Evolutionary conservation across 1,140 invertebrate genomes (phyloP).

Genomic region (Bactericera cockerelli): DNA sequence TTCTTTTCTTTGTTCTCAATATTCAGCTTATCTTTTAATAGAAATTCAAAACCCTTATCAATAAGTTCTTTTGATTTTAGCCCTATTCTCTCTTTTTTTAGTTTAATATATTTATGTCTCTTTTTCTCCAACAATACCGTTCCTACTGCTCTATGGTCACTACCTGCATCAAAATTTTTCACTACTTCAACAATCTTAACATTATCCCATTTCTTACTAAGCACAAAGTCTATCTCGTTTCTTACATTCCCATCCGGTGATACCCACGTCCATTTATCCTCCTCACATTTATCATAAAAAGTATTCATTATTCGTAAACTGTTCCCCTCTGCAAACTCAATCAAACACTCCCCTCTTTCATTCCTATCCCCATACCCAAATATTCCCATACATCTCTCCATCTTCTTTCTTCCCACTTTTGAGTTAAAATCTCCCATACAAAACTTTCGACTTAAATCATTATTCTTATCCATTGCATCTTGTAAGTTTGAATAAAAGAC

Average conservation of each 20-base stretch:
- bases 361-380: background rate
- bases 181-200: too few species aligned
- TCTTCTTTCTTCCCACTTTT: background rate
- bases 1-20: too few species aligned
- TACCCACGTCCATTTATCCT: slow-evolving; percentile 3
- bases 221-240: background rate
- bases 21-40: too few species aligned
- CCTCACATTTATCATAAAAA: background rate
- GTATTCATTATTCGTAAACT: background rate
- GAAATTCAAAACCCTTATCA: too few species aligned
- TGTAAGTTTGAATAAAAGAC: background rate
- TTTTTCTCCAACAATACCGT: too few species aligned
- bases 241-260: background rate
- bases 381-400: background rate
- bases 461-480: background rate
- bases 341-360: background rate
- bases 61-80: too few species aligned
- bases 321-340: background rate
- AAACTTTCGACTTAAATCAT: background rate
- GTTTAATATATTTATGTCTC: too few species aligned
- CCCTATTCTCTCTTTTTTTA: too few species aligned
- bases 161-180: too few species aligned
- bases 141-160: too few species aligned
- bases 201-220: too few species aligned
- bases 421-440: background rate